A percentile compares a stretch with the other conserved stretches of the same genome.
Evolutionary conservation across 1,140 invertebrate genomes (phyloP).

Genomic region (Vollenhovia emeryi): DNA sequence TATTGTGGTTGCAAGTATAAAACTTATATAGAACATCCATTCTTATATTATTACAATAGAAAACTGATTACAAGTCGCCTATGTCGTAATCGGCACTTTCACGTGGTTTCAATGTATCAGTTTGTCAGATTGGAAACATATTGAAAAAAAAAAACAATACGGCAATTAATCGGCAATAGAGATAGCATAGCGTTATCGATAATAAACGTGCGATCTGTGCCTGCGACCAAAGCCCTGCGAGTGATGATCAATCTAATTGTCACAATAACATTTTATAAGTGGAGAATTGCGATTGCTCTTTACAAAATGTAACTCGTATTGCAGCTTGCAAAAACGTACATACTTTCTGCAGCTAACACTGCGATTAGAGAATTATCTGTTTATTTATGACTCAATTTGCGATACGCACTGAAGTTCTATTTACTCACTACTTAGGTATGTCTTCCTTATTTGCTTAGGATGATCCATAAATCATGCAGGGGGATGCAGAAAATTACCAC

Average conservation of each 20-base stretch:
- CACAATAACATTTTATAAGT: constrained; percentile 13
- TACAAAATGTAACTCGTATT: constrained; percentile 28
- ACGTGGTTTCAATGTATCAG: not conserved
- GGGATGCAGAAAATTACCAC: not conserved
- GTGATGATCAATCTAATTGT: not conserved
- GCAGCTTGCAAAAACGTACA: constrained; percentile 16
- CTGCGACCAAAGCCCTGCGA: constrained; percentile 19
- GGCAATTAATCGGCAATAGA: constrained; percentile 30
- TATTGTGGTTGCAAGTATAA: constrained; percentile 53
- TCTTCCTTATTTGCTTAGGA: constrained; percentile 36
- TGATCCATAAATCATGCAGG: constrained; percentile 49
- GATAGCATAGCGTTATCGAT: constrained; percentile 31
- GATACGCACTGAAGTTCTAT: constrained; percentile 23
- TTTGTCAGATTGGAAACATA: not conserved
- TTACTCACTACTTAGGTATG: constrained; percentile 28
- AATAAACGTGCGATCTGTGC: not conserved
- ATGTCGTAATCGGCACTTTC: constrained; percentile 22
- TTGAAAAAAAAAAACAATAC: constrained; percentile 12
- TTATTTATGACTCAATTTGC: constrained; percentile 37
- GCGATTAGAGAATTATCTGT: constrained; percentile 31
- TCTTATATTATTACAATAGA: constrained; percentile 61
- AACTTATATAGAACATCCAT: constrained; percentile 46
- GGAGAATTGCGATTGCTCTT: constrained; percentile 21
- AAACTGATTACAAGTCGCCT: constrained; percentile 53
- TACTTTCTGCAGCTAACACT: not conserved